Evolutionary conservation across 2,888 invertebrate species (phyloP).

Genomic region (Diploptera punctata): DNA sequence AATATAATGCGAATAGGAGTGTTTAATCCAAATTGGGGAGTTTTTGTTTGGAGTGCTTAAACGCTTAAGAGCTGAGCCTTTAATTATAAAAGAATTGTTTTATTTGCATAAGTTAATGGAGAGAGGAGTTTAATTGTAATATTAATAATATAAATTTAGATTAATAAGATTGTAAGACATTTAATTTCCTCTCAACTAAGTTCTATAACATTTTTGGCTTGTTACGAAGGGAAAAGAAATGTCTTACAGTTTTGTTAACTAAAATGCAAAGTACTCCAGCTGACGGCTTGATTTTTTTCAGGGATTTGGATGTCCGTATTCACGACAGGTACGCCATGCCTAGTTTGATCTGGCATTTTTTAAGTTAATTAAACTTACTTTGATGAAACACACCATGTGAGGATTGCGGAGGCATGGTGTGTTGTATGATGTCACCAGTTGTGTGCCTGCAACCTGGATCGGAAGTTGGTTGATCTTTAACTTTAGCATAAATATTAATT

Average conservation of each 20-base stretch:
- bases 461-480: constrained; percentile 6
- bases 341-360: constrained; percentile 32
- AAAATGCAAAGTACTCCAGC: constrained; percentile 27
- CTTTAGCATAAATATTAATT: constrained; percentile 21
- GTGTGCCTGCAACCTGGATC: constrained; percentile 19
- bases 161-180: constrained; percentile 25
- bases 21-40: constrained; percentile 8
- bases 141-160: constrained; percentile 20
- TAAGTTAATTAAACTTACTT: constrained; percentile 22
- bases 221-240: not conserved
- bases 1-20: constrained; percentile 7
- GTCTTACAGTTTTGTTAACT: constrained; percentile 28
- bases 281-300: constrained; percentile 39
- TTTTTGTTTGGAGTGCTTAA: constrained; percentile 26
- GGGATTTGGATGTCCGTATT: constrained; percentile 44
- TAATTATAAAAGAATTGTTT: constrained; percentile 9
- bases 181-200: not conserved
- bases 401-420: constrained; percentile 27
- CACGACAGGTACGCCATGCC: constrained; percentile 42
- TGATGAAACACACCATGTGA: constrained; percentile 28
- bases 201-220: not conserved
- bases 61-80: constrained; percentile 12
- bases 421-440: constrained; percentile 17
- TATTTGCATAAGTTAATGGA: constrained; percentile 16
- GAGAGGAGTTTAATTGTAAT: constrained; percentile 17